Percentiles rank a stretch among this genome's conserved stretches.
These are phyloP conservation scores for Phalangium opilio DNA, from an alignment of 2,888 invertebrate species.

Conservation along the genomic window DNA sequence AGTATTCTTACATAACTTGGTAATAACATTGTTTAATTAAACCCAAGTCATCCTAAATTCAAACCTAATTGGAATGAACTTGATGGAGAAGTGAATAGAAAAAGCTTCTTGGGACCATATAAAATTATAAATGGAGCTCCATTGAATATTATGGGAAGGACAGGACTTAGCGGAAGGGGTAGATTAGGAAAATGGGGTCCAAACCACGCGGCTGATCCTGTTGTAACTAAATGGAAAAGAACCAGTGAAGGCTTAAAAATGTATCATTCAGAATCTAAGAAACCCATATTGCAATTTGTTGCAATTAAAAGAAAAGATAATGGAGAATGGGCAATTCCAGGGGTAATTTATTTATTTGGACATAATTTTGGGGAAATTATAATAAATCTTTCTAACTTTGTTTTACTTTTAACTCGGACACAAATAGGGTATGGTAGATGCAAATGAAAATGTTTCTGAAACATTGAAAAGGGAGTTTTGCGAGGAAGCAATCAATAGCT, in stretches of 20 bases:
- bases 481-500: constrained; percentile 76
- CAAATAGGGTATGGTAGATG: constrained; percentile 75
- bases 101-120: constrained; percentile 54
- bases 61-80: constrained; percentile 58
- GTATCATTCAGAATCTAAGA: constrained; percentile 22
- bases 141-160: constrained; percentile 57
- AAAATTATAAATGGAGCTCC: constrained; percentile 43
- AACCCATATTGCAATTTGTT: constrained; percentile 75
- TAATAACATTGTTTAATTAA: no score
- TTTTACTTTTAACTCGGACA: no score
- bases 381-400: no score
- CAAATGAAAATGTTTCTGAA: constrained; percentile 62
- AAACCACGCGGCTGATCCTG: constrained; percentile 94
- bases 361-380: no score
- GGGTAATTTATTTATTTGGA: no score
- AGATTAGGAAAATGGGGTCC: constrained; percentile 88
- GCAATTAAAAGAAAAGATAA: constrained; percentile 74
- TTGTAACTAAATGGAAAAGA: constrained; percentile 53
- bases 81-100: constrained; percentile 61
- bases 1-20: no score
- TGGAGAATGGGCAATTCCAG: constrained; percentile 81
- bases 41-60: constrained; percentile 32
- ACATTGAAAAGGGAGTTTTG: constrained; percentile 79
- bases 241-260: constrained; percentile 22
- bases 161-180: constrained; percentile 74